Base-by-base conservation (phyloP, 2,888 invertebrate genomes). In the Caenorhabditis sp. region DNA sequence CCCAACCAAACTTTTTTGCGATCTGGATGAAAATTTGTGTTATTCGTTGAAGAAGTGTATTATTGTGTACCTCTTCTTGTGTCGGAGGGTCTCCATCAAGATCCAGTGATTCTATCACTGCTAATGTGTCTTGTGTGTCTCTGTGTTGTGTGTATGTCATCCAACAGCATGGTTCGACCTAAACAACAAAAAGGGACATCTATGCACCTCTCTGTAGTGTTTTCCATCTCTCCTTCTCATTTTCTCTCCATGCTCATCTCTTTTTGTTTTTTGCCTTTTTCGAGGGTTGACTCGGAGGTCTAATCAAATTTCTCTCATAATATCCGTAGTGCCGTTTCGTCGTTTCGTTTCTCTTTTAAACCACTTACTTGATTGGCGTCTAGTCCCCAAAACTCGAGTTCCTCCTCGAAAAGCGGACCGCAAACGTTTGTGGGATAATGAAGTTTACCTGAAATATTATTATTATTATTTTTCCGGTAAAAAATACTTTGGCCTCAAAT, bases 351-450 rank as follows among this genome's bases (percentile, higher is more conserved):
- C 53, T 22, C 4, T 22, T n/a, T 44, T 15, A 18, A 24, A 72
- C 20, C 18, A 64, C 60, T 70, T 47, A 83, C 83, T 94, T 99
- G 98, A 94, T 99, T 99, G 44, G 98, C 96, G 92, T 99, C 98
- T 88, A 99, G 94, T 15, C 98, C 98, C 98, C 98, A 98, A 93
- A 97, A 99, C 93, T 98, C 98, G 88, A 99, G 94, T 93, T 99
- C 99, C 92, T 98, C 98, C 92, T 99, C 99, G 93, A 99, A 99
- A 85, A 99, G 94, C 68, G 98, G 99, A 56, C 98, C 98, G 93
- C 98, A 99, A 1, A 99, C 98, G 92, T 99, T 97, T 67, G 98
- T 98, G 20, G 98, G 98, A 93, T 99, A 99, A 93, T 99, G 98
- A 85, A 99, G 95, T 93, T 98, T 98, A 72, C 98, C 98, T 88